These are phyloP conservation scores for Rhysida immarginata DNA, from an alignment of 1,140 invertebrate species.

Conservation along the genomic window DNA sequence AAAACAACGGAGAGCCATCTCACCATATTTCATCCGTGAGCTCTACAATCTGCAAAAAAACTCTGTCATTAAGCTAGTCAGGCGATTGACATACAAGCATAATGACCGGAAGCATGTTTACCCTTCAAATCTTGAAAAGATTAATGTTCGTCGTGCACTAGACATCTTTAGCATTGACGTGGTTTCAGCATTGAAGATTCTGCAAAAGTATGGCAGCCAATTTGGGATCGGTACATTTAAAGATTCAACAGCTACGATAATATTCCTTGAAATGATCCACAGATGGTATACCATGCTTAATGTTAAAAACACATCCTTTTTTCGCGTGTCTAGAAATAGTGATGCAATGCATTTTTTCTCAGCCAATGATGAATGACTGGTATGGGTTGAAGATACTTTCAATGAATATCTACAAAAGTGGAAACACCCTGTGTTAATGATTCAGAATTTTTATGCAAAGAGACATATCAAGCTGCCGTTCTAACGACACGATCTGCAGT, in stretches of 20 bases:
- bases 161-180: no score
- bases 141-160: no score
- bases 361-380: neutral
- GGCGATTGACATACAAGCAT: neutral
- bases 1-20: neutral
- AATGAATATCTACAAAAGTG: neutral
- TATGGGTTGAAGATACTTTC: neutral
- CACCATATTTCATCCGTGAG: neutral
- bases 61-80: neutral
- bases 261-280: neutral
- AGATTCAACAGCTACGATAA: neutral
- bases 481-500: neutral
- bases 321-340: neutral
- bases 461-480: neutral
- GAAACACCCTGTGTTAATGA: neutral
- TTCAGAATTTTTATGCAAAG: neutral
- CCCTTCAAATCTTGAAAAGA: no score
- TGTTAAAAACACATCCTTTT: neutral
- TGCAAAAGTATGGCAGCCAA: no score
- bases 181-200: no score
- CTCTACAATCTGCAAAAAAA: neutral
- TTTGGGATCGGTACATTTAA: no score
- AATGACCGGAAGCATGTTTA: no score
- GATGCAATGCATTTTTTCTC: neutral
- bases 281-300: neutral